Base-by-base conservation (phyloP, 2,113 vertebrate genomes). In the Columba janthina region DNA sequence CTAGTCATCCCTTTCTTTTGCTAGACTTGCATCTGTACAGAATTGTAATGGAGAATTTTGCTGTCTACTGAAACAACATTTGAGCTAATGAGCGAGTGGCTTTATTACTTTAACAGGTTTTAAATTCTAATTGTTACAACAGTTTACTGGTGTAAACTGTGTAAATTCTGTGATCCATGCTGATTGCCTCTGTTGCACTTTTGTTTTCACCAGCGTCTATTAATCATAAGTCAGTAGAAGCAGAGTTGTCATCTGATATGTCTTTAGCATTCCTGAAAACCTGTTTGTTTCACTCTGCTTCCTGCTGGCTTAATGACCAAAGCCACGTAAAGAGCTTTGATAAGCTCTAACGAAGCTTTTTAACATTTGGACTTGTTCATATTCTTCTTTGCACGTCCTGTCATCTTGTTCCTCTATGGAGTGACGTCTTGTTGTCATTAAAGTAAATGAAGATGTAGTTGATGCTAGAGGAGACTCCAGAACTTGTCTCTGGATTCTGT, bases 181-280 rank as follows among this genome's bases (percentile, higher is more conserved):
- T 31, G 31, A 61, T 91, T 77, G 13, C 14, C 15, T 70, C 67
- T 72, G 48, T 83, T 92, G 54, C 1, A 7, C 76, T 88, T 88
- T 28, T 32, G 9, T 79, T 82, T 85, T 83, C 19, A 71, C 31
- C 28, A n/a, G 26, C 9, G 53, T 76, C 44, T 60, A 6, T 95
- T 85, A 5, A 17, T 57, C 4, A 0, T 40, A 56, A 69, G 44
- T 46, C 50, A 0, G 1, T 13, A 51, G 57, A 78, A 78, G 66
- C 48, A 69, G 66, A 72, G 17, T 20, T 92, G 42, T 79, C 26
- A 65, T 19, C 70, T 40, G 61, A 25, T 70, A 15, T 0, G 0
- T 54, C 19, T 70, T 85, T 71, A 54, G 29, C 4, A 14, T 50
- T 40, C 83, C 20, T 60, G 71, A 62, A 78, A 75, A 64, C 20